Evolutionary conservation across 1,140 invertebrate genomes (phyloP).

Genomic region (Adoxophyes honmai): DNA sequence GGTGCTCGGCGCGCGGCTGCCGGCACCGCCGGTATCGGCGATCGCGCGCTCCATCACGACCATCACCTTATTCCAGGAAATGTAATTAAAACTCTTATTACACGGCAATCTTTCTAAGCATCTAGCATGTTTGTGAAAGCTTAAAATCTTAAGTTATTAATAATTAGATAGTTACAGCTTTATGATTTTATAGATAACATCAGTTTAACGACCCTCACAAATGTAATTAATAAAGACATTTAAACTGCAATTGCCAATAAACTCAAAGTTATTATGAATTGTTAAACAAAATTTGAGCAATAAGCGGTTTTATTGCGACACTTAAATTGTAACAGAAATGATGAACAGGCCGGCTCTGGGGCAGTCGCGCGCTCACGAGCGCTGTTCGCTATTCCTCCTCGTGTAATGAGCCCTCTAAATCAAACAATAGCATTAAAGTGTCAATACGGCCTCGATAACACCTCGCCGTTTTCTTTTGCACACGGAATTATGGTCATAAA

Average conservation of each 20-base stretch:
- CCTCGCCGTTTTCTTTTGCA: slow-evolving; percentile 70
- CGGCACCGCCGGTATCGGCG: slow-evolving; percentile 31
- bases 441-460: slow-evolving; percentile 70
- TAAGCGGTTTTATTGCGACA: slow-evolving; percentile 23
- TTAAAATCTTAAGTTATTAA: neutral
- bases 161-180: neutral
- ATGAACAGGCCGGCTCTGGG: slow-evolving; percentile 43
- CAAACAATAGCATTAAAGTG: slow-evolving; percentile 76
- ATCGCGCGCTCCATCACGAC: slow-evolving; percentile 27
- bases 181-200: neutral
- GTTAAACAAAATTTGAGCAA: slow-evolving; percentile 12
- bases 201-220: neutral
- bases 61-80: neutral
- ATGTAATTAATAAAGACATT: slow-evolving; percentile 9
- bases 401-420: slow-evolving; percentile 72
- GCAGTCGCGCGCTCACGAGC: slow-evolving; percentile 50
- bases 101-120: neutral
- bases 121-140: neutral
- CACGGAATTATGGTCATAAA: slow-evolving; percentile 67
- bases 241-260: slow-evolving; percentile 1
- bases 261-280: slow-evolving; percentile 9
- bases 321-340: slow-evolving; percentile 39
- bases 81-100: slow-evolving; percentile 13
- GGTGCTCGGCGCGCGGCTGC: slow-evolving; percentile 38
- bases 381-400: slow-evolving; percentile 59